phyloP scores from a whole-genome alignment of 1,140 invertebrate species.

The Tyrophagus putrescentiae region DNA sequence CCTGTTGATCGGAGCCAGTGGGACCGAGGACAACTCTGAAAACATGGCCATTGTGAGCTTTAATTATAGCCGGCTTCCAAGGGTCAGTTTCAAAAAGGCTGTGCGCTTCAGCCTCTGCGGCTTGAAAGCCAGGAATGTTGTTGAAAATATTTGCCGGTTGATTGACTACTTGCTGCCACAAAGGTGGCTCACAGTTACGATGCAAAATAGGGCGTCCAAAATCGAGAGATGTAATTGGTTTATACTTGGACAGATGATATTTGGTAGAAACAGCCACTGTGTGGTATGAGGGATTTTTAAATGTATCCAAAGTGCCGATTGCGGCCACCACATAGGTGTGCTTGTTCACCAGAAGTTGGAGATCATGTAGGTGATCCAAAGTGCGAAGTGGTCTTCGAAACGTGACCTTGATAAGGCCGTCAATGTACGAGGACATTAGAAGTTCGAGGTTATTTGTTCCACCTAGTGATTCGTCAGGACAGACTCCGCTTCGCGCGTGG shows the following conservation, averaged over 20 bases:
- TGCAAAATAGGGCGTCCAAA: constrained; percentile 9
- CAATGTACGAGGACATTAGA: constrained; percentile 18
- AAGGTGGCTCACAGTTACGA: constrained; percentile 16
- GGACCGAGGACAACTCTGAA: constrained; percentile 30
- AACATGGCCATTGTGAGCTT: constrained; percentile 18
- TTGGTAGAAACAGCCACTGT: constrained; percentile 12
- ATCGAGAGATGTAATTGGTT: background rate
- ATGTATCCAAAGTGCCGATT: constrained; percentile 60
- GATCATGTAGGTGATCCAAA: constrained; percentile 32
- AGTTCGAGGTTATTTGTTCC: constrained; percentile 56
- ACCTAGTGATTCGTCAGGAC: constrained; percentile 60
- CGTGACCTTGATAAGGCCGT: constrained; percentile 25
- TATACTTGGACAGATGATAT: constrained; percentile 10
- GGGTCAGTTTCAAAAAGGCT: background rate
- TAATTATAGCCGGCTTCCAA: constrained; percentile 22
- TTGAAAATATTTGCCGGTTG: constrained; percentile 13
- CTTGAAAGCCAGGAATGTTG: background rate
- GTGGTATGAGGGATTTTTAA: constrained; percentile 67
- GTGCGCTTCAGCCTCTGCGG: background rate
- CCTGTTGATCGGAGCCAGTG: constrained; percentile 27
- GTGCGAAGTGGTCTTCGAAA: constrained; percentile 21
- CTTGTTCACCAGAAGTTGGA: constrained; percentile 34
- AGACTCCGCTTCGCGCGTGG: constrained; percentile 50
- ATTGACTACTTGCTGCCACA: constrained; percentile 8
- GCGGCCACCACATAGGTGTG: constrained; percentile 68